Evolutionary conservation across 1,140 invertebrate genomes (phyloP).

Genomic region (Dryas iulia): DNA sequence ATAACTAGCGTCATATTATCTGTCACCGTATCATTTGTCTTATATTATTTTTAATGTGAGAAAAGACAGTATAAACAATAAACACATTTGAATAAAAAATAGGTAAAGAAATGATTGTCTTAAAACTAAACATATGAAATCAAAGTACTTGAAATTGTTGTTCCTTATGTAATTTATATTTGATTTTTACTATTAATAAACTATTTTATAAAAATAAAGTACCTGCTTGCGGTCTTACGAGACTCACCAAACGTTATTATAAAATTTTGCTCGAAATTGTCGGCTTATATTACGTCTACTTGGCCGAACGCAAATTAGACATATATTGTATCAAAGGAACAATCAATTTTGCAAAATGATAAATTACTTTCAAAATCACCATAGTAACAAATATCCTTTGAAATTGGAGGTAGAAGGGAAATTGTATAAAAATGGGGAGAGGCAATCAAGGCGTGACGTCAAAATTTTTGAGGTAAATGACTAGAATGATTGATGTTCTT

Average conservation of each 20-base stretch:
- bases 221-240: background rate
- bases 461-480: slow-evolving; percentile 72
- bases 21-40: no score
- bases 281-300: background rate
- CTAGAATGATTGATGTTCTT: slow-evolving; percentile 72
- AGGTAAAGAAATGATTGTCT: no score
- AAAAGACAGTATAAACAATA: no score
- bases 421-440: slow-evolving; percentile 68
- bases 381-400: slow-evolving; percentile 46
- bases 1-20: no score
- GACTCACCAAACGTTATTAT: background rate
- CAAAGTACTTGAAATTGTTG: no score
- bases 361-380: slow-evolving; percentile 47
- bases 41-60: no score
- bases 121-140: no score
- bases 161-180: no score
- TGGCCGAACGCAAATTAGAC: slow-evolving; percentile 29
- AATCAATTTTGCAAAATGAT: slow-evolving; percentile 50
- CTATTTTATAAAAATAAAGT: background rate
- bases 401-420: slow-evolving; percentile 48
- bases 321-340: slow-evolving; percentile 27
- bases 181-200: background rate
- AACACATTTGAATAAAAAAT: no score
- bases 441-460: slow-evolving; percentile 66
- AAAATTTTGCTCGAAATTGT: background rate